These are phyloP conservation scores for Lasioglossum malachurum DNA, from an alignment of 2,888 invertebrate genomes.

Conservation along the genomic window DNA sequence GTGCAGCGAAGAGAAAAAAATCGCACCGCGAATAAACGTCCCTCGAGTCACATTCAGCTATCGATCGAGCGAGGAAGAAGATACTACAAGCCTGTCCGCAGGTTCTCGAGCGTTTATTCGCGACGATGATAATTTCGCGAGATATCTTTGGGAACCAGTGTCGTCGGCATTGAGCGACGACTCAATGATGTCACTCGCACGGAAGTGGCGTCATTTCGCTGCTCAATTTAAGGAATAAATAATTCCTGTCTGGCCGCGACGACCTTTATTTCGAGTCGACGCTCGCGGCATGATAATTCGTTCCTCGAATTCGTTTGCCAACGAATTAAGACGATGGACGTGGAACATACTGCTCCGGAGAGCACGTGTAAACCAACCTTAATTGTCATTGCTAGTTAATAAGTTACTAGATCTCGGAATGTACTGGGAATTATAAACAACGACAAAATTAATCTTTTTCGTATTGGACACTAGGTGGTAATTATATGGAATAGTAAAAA, in stretches of 20 bases:
- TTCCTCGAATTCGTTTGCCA: background rate
- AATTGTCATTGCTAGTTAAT: background rate
- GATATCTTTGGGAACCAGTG: constrained; percentile 11
- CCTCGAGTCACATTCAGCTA: background rate
- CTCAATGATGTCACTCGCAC: constrained; percentile 67
- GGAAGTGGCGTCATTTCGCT: constrained; percentile 74
- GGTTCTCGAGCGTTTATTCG: too few species aligned
- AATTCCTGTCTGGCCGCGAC: constrained; percentile 58
- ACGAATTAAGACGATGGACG: background rate
- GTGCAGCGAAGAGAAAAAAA: background rate
- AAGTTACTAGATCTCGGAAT: too few species aligned
- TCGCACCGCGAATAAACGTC: background rate
- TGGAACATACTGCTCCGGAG: background rate
- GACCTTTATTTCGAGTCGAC: constrained; percentile 60
- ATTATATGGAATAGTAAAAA: too few species aligned
- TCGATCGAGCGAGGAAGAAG: background rate
- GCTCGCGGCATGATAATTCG: constrained; percentile 41
- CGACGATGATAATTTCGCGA: constrained; percentile 6
- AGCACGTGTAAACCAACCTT: background rate
- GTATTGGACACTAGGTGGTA: too few species aligned
- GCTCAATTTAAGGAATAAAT: constrained; percentile 63
- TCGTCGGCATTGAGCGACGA: constrained; percentile 67
- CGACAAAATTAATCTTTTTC: background rate
- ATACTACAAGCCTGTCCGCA: background rate
- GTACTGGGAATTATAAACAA: background rate